These are phyloP conservation scores for Leptinotarsa tumamoca DNA, from an alignment of 2,888 invertebrate genomes.

Conservation along the genomic window DNA sequence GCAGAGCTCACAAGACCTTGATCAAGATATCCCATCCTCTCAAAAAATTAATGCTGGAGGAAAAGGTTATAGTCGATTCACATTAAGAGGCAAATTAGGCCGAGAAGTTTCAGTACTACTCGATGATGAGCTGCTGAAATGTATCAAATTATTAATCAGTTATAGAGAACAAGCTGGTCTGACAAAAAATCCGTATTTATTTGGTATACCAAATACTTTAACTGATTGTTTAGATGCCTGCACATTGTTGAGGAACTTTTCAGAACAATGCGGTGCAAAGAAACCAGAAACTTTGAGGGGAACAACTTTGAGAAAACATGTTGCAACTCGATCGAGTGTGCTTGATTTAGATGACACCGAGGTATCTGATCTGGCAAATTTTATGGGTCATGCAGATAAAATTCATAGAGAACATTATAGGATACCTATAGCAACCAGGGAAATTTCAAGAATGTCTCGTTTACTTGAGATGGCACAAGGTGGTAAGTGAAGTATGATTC, in stretches of 20 bases:
- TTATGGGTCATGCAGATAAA: slow-evolving; percentile 52
- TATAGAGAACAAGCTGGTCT: slow-evolving; percentile 32
- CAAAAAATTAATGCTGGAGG: slow-evolving; percentile 11
- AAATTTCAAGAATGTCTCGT: slow-evolving; percentile 47
- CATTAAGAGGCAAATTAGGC: slow-evolving; percentile 26
- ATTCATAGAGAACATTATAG: slow-evolving; percentile 50
- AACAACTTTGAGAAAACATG: slow-evolving; percentile 50
- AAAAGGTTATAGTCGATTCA: slow-evolving; percentile 24
- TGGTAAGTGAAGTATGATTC: not conserved
- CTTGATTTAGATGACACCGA: slow-evolving; percentile 47
- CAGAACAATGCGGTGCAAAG: slow-evolving; percentile 49
- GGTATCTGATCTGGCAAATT: slow-evolving; percentile 49
- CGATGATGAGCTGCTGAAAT: slow-evolving; percentile 21
- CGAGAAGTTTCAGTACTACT: slow-evolving; percentile 29
- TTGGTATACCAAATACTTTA: slow-evolving; percentile 33
- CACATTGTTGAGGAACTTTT: slow-evolving; percentile 46
- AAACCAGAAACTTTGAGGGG: slow-evolving; percentile 41
- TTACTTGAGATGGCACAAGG: slow-evolving; percentile 41
- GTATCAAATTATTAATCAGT: slow-evolving; percentile 27
- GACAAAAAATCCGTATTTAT: slow-evolving; percentile 33
- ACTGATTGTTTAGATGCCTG: slow-evolving; percentile 48
- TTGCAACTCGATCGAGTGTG: slow-evolving; percentile 49
- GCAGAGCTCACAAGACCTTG: slow-evolving; percentile 29
- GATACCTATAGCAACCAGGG: slow-evolving; percentile 45
- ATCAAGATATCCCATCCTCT: slow-evolving; percentile 16